Evolutionary conservation across 2,113 vertebrate species (phyloP), one percentile per base, ranked within the genome.

Genomic region (Amphilophus citrinellus): DNA sequence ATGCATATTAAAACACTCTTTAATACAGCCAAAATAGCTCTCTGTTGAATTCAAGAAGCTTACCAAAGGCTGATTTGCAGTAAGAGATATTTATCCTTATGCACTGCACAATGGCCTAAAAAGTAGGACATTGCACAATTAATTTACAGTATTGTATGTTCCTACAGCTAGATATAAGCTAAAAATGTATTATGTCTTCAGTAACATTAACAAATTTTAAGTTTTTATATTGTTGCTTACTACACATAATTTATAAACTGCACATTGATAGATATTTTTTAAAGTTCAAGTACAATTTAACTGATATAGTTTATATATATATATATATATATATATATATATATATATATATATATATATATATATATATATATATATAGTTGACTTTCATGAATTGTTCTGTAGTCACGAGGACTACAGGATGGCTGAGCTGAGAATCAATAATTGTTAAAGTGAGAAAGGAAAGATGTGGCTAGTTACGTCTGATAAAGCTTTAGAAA

Each of bases 1-100:
- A 84, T 90, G 63, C 61, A 84, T 80, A 89, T 81, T 83, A 84
- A 87, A 81, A 82, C 22, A 68, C 7, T 66, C 47, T 79, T 68
- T 57, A 27, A 56, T 30, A 53, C 32, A 76, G 53, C 44, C 35
- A 35, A 35, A 35, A 35, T 5, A 37, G 56, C 44, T 76, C 61
- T 80, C 35, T 82, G 71, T 63, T 73, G 59, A 18, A 77, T 22
- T 77, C 60, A 62, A 80, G 73, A 11, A 4, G 11, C 18, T 80
- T 50, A 80, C 17, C 13, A 60, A 42, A 82, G 60, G 8, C n/a
- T 68, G 39, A 22, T 42, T 65, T 65, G 3, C 7, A 13, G 5
- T 44, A 14, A 14, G 11, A 13, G 37, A 65, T 42, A 65, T 65
- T 62, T n/a, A 32, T 57, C 56, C 20, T n/a, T 5, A n/a, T n/a